Conservation (phyloP, 2,888 invertebrate genomes). For the Trichopria drosophilae region DNA sequence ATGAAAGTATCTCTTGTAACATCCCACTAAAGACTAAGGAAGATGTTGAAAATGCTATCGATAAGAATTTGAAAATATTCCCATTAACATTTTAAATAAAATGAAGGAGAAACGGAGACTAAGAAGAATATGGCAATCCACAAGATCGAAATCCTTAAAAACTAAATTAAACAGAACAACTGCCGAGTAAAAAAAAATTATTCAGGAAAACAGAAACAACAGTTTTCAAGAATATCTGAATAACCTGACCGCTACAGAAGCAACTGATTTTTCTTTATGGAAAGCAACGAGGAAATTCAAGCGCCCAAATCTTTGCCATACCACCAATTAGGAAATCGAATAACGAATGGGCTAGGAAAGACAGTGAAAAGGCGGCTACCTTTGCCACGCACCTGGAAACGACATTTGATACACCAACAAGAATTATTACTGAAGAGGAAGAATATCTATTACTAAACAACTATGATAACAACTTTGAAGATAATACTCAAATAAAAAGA, state of each 20-base stretch:
- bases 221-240: not conserved
- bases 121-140: constrained; percentile 3
- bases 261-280: constrained; percentile 6
- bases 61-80: too few relatives aligned
- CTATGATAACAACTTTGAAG: too few relatives aligned
- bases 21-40: too few relatives aligned
- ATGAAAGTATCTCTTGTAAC: too few relatives aligned
- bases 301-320: not conserved
- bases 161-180: not conserved
- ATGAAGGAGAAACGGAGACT: too few relatives aligned
- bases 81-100: too few relatives aligned
- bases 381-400: not conserved
- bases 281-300: not conserved
- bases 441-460: too few relatives aligned
- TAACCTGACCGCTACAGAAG: not conserved
- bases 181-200: not conserved
- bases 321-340: too few relatives aligned
- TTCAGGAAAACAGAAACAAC: not conserved
- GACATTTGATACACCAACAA: too few relatives aligned
- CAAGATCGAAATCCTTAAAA: not conserved
- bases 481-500: too few relatives aligned
- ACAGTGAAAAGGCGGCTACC: not conserved
- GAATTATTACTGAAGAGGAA: too few relatives aligned
- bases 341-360: not conserved
- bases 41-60: too few relatives aligned